Percentiles rank a stretch among this genome's conserved stretches.
phyloP scores from a whole-genome alignment of 37 sponge, comb jelly and placozoan genomes.

The Aplysina aerophoba region DNA sequence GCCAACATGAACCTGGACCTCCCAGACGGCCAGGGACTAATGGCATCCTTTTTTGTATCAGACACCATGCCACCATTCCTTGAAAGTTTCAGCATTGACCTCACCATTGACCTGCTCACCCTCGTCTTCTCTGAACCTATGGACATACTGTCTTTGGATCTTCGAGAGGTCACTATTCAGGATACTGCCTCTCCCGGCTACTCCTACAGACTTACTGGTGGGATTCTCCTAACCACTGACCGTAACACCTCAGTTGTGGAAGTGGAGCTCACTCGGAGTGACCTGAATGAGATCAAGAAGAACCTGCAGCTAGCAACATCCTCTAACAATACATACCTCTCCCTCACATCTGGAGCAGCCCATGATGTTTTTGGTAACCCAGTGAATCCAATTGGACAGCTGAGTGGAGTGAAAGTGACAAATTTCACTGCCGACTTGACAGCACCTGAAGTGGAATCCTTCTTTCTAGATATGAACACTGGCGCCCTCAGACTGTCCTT shows the following conservation, averaged over 20 bases:
- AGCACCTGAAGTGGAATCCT: conserved; percentile 56
- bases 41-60: conserved; percentile 30
- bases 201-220: conserved; percentile 73
- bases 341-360: conserved; percentile 46
- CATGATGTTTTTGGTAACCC: conserved; percentile 68
- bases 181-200: neutral
- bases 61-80: conserved; percentile 72
- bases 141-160: conserved; percentile 46
- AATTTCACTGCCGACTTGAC: conserved; percentile 56
- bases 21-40: conserved; percentile 29
- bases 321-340: conserved; percentile 57
- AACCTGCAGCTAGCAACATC: conserved; percentile 47
- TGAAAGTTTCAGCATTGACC: conserved; percentile 53
- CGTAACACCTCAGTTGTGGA: conserved; percentile 32
- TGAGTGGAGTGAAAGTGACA: conserved; percentile 28
- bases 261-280: conserved; percentile 61
- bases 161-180: conserved; percentile 40
- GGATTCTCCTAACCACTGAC: conserved; percentile 38
- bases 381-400: conserved; percentile 28
- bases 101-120: conserved; percentile 59
- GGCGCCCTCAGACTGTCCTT: conserved; percentile 65
- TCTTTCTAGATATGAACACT: conserved; percentile 74
- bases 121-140: conserved; percentile 88
- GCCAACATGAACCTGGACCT: conserved; percentile 53
- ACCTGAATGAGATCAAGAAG: conserved; percentile 81